Percentiles rank a stretch among this genome's conserved stretches.
Evolutionary conservation across 2,888 invertebrate species (phyloP).

Genomic region (Acholoe squamosa): DNA sequence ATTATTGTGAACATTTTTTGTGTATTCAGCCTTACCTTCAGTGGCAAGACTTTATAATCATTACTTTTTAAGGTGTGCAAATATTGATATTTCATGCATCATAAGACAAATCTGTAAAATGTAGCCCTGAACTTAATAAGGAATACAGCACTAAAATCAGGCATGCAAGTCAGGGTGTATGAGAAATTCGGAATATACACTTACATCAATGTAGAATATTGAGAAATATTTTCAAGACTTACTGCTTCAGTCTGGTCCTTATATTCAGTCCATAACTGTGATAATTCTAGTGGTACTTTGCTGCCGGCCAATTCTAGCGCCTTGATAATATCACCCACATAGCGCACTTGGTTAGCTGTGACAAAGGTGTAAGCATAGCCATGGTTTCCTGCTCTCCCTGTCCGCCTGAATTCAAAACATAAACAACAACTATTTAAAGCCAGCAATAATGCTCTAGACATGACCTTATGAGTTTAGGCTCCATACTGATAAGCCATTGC

Average conservation of each 20-base stretch:
- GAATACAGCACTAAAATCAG: too few relatives aligned
- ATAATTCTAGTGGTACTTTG: constrained; percentile 90
- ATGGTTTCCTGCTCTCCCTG: constrained; percentile 92
- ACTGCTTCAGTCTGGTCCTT: constrained; percentile 95
- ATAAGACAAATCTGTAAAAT: too few relatives aligned
- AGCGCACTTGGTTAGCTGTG: constrained; percentile 95
- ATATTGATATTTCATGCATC: too few relatives aligned
- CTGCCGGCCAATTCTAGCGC: constrained; percentile 94
- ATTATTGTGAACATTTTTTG: too few relatives aligned
- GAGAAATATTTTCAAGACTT: constrained; percentile 82
- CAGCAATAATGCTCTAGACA: not conserved
- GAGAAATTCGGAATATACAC: too few relatives aligned
- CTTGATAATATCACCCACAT: constrained; percentile 95
- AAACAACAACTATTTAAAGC: not conserved
- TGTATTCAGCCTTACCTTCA: too few relatives aligned
- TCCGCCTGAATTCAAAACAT: constrained; percentile 82
- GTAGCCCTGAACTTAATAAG: too few relatives aligned
- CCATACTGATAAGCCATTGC: not conserved
- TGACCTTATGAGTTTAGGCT: not conserved
- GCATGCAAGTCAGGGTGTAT: too few relatives aligned
- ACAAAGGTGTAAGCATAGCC: constrained; percentile 99
- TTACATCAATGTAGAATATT: not conserved
- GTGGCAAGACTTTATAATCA: too few relatives aligned
- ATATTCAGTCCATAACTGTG: constrained; percentile 88
- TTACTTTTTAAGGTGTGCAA: too few relatives aligned